Base-by-base conservation (phyloP, 2,797 vertebrate genomes). In the Anableps anableps region DNA sequence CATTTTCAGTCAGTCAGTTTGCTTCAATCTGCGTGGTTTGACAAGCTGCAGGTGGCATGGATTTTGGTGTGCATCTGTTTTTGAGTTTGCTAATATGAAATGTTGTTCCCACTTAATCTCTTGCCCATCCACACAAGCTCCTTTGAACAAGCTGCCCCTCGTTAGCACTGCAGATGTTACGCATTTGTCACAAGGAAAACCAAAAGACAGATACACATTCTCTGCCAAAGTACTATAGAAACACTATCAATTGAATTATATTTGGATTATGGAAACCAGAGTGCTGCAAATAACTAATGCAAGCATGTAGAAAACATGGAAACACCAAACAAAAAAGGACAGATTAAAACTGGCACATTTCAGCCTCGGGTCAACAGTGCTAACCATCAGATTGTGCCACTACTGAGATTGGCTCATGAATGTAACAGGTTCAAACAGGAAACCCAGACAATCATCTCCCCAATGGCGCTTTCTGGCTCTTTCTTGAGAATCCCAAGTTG, bases 111-210 rank as follows among this genome's bases (percentile, higher is more conserved):
- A 34, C 75, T 78, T 64, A 38, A 82, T 79, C 50, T 77, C 17
- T 31, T 47, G 7, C 11, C 43, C 51, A 47, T 21, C 41, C 76
- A 60, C 53, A 51, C 51, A 64, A 71, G 47, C 62, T 71, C 73
- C 53, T 77, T 55, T 74, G 31, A 73, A 41, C 68, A 79, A 79
- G 72, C 83, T 80, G 77, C 66, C 74, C 77, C 82, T 82, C 41
- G 80, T 91, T 89, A 90, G 80, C 14, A 0, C 60, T 23, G 77
- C 93, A 94, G 88, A 92, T 93, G 93, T 91, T 91, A 31, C 3
- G 6, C 83, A 85, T 95, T 92, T 89, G 89, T 94, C 93, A 92
- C 80, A 47, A 80, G 75, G 75, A 83, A 75, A 79, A 29, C 55
- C 77, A 66, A 72, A 80, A 86, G 90, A 89, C 85, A 74, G 60